These are phyloP conservation scores for Lithophane leautieri DNA, from an alignment of 2,888 invertebrate genomes.

Conservation along the genomic window DNA sequence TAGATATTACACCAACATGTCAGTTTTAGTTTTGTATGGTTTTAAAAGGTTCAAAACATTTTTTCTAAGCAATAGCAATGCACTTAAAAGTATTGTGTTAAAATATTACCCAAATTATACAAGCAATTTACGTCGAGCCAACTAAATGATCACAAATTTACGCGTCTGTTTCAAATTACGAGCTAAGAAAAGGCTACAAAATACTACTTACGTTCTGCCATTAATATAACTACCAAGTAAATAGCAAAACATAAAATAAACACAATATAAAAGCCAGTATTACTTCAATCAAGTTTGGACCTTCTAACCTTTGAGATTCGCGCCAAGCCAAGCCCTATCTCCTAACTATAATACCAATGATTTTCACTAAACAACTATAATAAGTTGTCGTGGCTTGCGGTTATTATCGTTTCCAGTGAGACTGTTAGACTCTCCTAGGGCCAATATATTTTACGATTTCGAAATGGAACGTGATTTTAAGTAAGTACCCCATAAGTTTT, in stretches of 20 bases:
- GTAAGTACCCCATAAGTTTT: constrained; percentile 46
- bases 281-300: constrained; percentile 41
- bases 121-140: not conserved
- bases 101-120: not conserved
- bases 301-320: constrained; percentile 54
- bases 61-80: not conserved
- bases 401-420: constrained; percentile 48
- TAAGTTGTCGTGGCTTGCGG: constrained; percentile 43
- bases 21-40: not conserved
- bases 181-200: constrained; percentile 13
- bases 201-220: constrained; percentile 1
- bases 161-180: not conserved
- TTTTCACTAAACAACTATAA: constrained; percentile 51
- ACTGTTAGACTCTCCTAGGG: constrained; percentile 43
- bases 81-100: not conserved
- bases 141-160: not conserved
- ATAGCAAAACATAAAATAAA: constrained; percentile 37
- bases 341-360: constrained; percentile 47
- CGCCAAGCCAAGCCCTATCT: constrained; percentile 40
- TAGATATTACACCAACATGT: too few species aligned
- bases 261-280: constrained; percentile 34
- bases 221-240: constrained; percentile 17
- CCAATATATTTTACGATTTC: constrained; percentile 50
- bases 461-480: constrained; percentile 47
- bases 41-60: not conserved